These are phyloP conservation scores for Aspidiotus destructor DNA, from an alignment of 2,888 invertebrate genomes.

Conservation along the genomic window DNA sequence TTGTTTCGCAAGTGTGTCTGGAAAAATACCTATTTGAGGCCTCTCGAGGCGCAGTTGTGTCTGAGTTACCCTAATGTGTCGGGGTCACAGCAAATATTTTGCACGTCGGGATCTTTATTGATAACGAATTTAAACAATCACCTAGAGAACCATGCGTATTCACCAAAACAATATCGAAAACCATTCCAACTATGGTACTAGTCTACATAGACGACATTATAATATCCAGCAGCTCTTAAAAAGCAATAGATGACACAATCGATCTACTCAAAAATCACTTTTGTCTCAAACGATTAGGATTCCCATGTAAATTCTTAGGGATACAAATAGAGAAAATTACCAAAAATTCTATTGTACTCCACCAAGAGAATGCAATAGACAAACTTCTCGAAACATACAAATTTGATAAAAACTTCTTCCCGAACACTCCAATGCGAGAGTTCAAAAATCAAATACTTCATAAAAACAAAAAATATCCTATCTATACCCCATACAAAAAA, in stretches of 20 bases:
- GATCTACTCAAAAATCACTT: background rate
- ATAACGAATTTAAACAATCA: background rate
- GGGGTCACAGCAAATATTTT: no score
- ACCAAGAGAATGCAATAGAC: background rate
- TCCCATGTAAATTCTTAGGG: background rate
- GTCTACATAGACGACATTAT: constrained; percentile 4
- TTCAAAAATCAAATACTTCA: background rate
- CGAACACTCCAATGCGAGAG: background rate
- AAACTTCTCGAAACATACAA: background rate
- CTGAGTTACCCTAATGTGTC: no score
- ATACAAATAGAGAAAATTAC: constrained; percentile 1
- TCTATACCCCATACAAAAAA: background rate
- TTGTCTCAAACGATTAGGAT: background rate
- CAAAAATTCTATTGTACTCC: background rate
- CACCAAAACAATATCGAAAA: background rate
- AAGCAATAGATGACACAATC: no score
- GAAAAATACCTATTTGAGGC: no score
- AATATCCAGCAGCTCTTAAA: background rate
- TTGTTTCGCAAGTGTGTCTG: no score
- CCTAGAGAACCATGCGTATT: constrained; percentile 3
- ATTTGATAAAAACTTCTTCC: background rate
- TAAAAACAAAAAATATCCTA: background rate
- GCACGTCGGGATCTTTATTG: no score
- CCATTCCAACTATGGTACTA: background rate
- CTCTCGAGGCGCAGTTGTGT: no score